A percentile compares a stretch with the other conserved stretches of the same genome.
These are phyloP conservation scores for Cyprinodon tularosa DNA, from an alignment of 2,113 vertebrate genomes.

Conservation along the genomic window DNA sequence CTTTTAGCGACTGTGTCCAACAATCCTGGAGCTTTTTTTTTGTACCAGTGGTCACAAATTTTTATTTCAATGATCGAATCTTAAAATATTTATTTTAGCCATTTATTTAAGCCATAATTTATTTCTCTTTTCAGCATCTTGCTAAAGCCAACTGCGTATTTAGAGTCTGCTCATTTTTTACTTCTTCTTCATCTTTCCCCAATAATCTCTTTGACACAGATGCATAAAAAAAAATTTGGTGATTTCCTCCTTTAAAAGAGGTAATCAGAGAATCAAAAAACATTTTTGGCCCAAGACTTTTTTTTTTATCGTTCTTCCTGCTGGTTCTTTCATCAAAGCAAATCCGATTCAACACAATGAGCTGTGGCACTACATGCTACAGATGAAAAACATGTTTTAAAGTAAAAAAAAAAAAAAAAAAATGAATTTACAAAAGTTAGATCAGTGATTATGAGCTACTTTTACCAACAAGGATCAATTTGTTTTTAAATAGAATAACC, in stretches of 20 bases:
- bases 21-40: constrained; percentile 36
- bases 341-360: constrained; percentile 48
- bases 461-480: constrained; percentile 61
- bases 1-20: constrained; percentile 56
- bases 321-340: constrained; percentile 61
- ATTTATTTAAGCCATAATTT: constrained; percentile 4
- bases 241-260: constrained; percentile 4
- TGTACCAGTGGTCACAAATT: constrained; percentile 15
- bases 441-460: constrained; percentile 72
- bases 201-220: background rate
- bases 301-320: background rate
- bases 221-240: background rate
- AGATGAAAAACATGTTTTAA: constrained; percentile 29
- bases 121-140: background rate
- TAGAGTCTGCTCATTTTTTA: background rate
- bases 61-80: constrained; percentile 8
- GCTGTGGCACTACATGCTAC: constrained; percentile 69
- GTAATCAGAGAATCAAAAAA: background rate
- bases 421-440: constrained; percentile 42
- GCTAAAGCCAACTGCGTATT: background rate
- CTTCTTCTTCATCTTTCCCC: background rate
- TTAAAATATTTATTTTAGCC: background rate
- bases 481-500: constrained; percentile 72
- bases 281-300: constrained; percentile 15
- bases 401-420: constrained; percentile 36